Evolutionary conservation across 64 coral and sea anemone genomes (phyloP), one percentile per base, ranked within the genome.

Genomic region (Trachythela sp.): DNA sequence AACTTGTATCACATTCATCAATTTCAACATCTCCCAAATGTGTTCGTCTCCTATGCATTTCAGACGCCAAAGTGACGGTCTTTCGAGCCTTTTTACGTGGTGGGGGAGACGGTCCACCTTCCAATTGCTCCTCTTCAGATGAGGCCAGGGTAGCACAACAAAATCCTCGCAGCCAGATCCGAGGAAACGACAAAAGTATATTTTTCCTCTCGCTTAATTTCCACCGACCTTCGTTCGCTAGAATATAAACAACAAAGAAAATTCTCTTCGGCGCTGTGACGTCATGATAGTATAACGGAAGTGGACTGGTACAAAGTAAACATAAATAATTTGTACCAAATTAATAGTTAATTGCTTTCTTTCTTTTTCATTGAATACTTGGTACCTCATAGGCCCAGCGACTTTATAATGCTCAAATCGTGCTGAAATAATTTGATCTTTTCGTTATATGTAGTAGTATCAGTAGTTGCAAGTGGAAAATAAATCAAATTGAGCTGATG

Each of bases 71-170:
- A 86, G 56, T 91, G 86, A 98, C 90, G 80, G 95, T 94, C 91
- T 92, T 93, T 91, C 96, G 96, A 84, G 91, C 96, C 93, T 89
- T 99, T 99, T 99, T 99, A 89, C 94, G 96, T 86, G 96, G 96
- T 95, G 96, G 96, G 93, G 96, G 96, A 99, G 96, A 99, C 96
- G 92, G 89, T 88, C 96, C 96, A 99, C 96, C 96, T 99, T 94
- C 75, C 20, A 35, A 86, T 93, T 94, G 93, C 95, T 99, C 96
- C 93, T 99, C 96, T 89, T 99, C 96, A 99, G 96, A 99, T 90
- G 96, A 94, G 96, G 96, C 96, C 96, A 99, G 96, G 91, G 96
- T 99, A 99, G 92, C 96, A 91, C 89, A 93, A 93, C 92, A 99
- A 94, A 88, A 83, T 54, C 86, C 86, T 77, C 93, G 92, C 86